Evolutionary conservation across 2,888 invertebrate genomes (phyloP), one percentile per base, ranked within the genome.

Genomic region (Carpatolechia fugitivella): DNA sequence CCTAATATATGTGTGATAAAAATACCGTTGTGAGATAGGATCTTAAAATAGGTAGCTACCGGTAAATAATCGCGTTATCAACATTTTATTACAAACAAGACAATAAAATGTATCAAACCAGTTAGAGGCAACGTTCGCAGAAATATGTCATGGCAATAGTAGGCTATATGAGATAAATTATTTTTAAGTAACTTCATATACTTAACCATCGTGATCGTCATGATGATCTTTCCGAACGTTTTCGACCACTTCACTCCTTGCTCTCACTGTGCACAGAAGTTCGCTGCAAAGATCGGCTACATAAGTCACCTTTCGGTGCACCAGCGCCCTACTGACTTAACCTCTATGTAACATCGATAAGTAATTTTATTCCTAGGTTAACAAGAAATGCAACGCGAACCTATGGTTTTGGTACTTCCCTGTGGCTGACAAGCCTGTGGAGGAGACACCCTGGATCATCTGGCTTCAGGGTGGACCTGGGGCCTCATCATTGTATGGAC

Each of bases 321-420:
- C n/a, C n/a, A n/a, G n/a, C n/a, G n/a, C n/a, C n/a, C n/a, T n/a
- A n/a, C n/a, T n/a, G n/a, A n/a, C n/a, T n/a, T n/a, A n/a, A n/a
- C n/a, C n/a, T n/a, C n/a, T n/a, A n/a, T n/a, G n/a, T n/a, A n/a
- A n/a, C n/a, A n/a, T n/a, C 24, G 24, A 24, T 4, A 24, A 24
- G 24, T 24, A 24, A 24, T 24, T 24, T 8, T 30, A n/a, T n/a
- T n/a, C n/a, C 8, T 64, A 96, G 60, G 96, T 97, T 0, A 94
- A 97, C 78, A 93, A 95, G 75, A 84, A 92, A 51, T 93, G 91
- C 74, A 93, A 95, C 70, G 94, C 96, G 6, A 96, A 97, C 75
- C 85, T 95, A 60, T 96, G 95, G 90, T 96, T 96, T 82, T 96
- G 96, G 96, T 96, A 95, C 74, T 95, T 96, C 79, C 95, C 95